Evolutionary conservation across 2,797 vertebrate species (phyloP).

Genomic region (Hipposideros larvatus): DNA sequence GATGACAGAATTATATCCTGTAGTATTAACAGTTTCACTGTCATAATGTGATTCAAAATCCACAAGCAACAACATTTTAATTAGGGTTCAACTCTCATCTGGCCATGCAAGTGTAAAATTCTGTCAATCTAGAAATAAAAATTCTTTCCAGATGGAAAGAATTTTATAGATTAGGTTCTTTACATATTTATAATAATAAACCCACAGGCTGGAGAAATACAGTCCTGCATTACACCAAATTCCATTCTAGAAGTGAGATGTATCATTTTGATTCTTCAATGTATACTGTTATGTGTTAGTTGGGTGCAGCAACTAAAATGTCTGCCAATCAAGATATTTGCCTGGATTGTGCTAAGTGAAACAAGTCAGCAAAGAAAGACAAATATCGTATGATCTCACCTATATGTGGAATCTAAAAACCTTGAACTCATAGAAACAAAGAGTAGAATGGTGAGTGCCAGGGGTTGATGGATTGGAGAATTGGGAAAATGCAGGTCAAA

Average conservation of each 20-base stretch:
- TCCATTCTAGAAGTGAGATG: not conserved
- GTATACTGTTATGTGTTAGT: not conserved
- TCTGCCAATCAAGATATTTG: slow-evolving; percentile 26
- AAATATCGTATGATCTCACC: not conserved
- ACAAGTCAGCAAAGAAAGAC: not conserved
- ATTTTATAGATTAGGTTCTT: not conserved
- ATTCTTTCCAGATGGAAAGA: not conserved
- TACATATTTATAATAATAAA: not conserved
- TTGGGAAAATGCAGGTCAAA: not conserved
- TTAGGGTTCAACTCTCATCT: not conserved
- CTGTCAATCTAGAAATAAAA: slow-evolving; percentile 19
- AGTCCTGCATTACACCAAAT: not conserved
- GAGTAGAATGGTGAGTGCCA: not conserved
- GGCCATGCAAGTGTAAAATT: not conserved
- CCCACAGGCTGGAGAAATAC: not conserved
- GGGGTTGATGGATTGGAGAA: not conserved
- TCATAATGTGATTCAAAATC: not conserved
- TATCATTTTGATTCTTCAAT: not conserved
- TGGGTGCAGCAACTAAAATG: not conserved
- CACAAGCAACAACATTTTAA: not conserved
- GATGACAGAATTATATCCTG: not conserved
- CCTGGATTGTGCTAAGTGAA: not conserved
- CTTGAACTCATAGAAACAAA: not conserved
- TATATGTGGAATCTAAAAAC: not conserved
- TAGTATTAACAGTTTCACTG: not conserved